phyloP scores from a whole-genome alignment of 2,113 vertebrate species.

The Lasiurus borealis region DNA sequence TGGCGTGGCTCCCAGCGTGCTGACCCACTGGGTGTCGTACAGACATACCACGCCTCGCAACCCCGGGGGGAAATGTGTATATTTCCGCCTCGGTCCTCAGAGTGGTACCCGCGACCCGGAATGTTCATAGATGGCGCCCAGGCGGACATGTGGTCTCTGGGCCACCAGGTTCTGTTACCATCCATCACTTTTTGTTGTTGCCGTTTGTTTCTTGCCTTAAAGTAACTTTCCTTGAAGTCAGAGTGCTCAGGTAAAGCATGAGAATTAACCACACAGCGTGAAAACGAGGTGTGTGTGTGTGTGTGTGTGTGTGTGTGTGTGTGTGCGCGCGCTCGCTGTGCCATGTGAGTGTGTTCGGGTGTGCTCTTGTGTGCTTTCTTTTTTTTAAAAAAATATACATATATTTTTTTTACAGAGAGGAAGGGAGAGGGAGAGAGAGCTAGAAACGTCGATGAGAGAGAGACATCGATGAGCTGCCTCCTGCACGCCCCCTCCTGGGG shows the following conservation, averaged over 20 bases:
- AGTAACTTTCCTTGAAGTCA: conserved; percentile 87
- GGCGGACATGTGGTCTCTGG: background rate
- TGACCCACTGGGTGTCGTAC: background rate
- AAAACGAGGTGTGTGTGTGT: background rate
- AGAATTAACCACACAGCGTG: conserved; percentile 87
- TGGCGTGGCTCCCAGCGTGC: background rate
- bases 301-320: background rate
- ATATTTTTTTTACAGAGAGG: too few species aligned
- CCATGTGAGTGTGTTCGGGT: conserved; percentile 79
- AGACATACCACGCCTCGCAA: background rate
- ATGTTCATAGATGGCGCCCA: background rate
- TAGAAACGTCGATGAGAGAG: too few species aligned
- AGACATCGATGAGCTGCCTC: too few species aligned
- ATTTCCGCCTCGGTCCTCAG: background rate
- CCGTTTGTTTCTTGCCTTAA: conserved; percentile 62
- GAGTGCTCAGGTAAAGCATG: conserved; percentile 90
- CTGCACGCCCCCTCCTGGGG: too few species aligned
- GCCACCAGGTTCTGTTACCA: conserved; percentile 59
- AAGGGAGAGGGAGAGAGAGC: too few species aligned
- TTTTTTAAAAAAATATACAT: too few species aligned
- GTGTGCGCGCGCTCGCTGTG: background rate
- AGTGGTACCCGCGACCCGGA: background rate
- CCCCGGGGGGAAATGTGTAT: background rate
- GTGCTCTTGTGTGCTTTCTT: background rate
- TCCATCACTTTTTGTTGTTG: conserved; percentile 78